Evolutionary conservation across 2,113 vertebrate species (phyloP), one percentile per base, ranked within the genome.

Genomic region (Chaetorhynchus papuensis): DNA sequence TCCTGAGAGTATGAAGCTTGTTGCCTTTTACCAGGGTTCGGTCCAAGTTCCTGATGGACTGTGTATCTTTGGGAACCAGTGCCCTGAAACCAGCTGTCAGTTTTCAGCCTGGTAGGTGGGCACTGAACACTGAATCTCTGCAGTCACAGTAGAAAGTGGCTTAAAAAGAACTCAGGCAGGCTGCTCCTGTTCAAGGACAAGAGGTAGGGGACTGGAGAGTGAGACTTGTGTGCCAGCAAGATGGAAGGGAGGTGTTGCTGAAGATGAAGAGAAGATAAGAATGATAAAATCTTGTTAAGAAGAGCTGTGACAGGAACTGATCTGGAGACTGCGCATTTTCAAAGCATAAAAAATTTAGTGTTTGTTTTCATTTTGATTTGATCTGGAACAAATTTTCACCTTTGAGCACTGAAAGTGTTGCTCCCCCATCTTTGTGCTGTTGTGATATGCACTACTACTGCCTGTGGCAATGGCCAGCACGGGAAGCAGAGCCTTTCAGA

Each of bases 321-420:
- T 91, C 21, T 87, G 52, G 44, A 15, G 16, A 70, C 61, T 13
- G 5, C 50, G 14, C 2, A 3, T 78, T 95, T 91, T 84, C 27
- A 78, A 82, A 84, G 23, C 9, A 22, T 78, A 23, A 81, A 59
- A 47, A 89, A 39, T 10, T 20, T 19, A 57, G 11, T 7, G 3
- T 90, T 91, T 87, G 30, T 53, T 86, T 91, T 93, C 24, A 56
- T 71, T 89, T 80, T 69, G 31, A 44, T 65, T 64, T 93, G 50
- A 35, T 78, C 77, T 96, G 87, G 37, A 84, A n/a, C 6, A 42
- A 37, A 18, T 91, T 84, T 75, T 83, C 42, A 64, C 69, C 39
- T 91, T 77, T 42, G 60, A 70, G 42, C 69, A 27, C 64, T 75
- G 83, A 8, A 77, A 27, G 15, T 1, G 2, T 78, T 84, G 74